Evolutionary conservation across 1,140 invertebrate genomes (phyloP).

Genomic region (Caenorhabditis elegans): DNA sequence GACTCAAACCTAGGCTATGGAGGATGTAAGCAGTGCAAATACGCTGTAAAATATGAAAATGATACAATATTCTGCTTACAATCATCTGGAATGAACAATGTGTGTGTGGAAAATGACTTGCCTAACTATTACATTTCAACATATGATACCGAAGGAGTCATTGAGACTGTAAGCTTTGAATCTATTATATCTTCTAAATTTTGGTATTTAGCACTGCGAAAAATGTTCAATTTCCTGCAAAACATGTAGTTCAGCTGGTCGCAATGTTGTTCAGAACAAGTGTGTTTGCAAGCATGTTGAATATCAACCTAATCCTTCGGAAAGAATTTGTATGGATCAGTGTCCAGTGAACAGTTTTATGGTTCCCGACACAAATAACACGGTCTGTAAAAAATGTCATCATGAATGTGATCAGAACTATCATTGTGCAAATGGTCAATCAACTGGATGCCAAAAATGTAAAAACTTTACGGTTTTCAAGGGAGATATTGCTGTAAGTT

Average conservation of each 20-base stretch:
- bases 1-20: slow-evolving; percentile 78
- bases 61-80: not conserved
- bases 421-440: not conserved
- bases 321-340: not conserved
- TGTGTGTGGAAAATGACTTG: slow-evolving; percentile 24
- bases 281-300: not conserved
- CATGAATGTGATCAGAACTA: slow-evolving; percentile 38
- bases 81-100: not conserved
- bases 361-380: not conserved
- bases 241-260: not conserved
- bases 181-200: too few relatives aligned
- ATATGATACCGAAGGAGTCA: not conserved
- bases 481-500: not conserved
- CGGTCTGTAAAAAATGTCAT: slow-evolving; percentile 34
- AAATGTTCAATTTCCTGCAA: not conserved
- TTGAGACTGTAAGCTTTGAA: not conserved
- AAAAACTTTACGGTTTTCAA: not conserved
- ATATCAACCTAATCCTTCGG: not conserved
- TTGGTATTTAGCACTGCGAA: slow-evolving; percentile 17
- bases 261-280: not conserved
- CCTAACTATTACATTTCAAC: slow-evolving; percentile 5
- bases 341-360: not conserved
- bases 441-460: not conserved
- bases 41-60: slow-evolving; percentile 76
- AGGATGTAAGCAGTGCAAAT: slow-evolving; percentile 85